Percentiles rank a stretch among this genome's conserved stretches.
These are phyloP conservation scores for Gadopsis marmoratus DNA, from an alignment of 2,797 vertebrate species.

Conservation along the genomic window DNA sequence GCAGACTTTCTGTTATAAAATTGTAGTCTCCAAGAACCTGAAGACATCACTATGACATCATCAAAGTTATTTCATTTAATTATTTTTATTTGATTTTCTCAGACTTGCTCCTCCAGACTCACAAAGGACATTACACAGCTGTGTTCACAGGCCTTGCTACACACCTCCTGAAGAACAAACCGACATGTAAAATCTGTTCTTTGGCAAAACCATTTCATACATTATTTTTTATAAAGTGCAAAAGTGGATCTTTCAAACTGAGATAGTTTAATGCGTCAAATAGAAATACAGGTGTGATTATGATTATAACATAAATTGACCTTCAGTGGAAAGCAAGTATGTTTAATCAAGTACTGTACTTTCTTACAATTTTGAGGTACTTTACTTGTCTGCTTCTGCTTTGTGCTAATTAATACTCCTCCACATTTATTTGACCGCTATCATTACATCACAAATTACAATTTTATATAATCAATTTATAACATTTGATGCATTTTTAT, in stretches of 20 bases:
- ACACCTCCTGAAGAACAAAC: no score
- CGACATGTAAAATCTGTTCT: not conserved
- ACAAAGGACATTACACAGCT: not conserved
- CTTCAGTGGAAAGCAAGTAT: not conserved
- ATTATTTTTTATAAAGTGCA: not conserved
- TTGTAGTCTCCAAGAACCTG: not conserved
- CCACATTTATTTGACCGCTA: not conserved
- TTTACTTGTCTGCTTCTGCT: not conserved
- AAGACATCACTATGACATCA: conserved; percentile 13
- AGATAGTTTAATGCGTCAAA: not conserved
- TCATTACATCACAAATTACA: not conserved
- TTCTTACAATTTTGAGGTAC: not conserved
- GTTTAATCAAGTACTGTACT: not conserved
- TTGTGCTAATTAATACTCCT: not conserved
- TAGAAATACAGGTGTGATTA: no score
- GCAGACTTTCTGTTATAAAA: not conserved
- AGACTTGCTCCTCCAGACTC: not conserved
- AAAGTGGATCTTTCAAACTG: not conserved
- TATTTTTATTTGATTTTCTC: no score
- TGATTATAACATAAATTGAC: not conserved
- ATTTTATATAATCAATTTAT: not conserved
- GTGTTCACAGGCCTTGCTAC: not conserved
- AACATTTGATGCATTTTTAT: not conserved
- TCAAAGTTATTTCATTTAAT: not conserved
- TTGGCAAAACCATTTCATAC: not conserved